Evolutionary conservation across 1,140 invertebrate species (phyloP), one percentile per base, ranked within the genome.

Genomic region (Drosophila murphyi): DNA sequence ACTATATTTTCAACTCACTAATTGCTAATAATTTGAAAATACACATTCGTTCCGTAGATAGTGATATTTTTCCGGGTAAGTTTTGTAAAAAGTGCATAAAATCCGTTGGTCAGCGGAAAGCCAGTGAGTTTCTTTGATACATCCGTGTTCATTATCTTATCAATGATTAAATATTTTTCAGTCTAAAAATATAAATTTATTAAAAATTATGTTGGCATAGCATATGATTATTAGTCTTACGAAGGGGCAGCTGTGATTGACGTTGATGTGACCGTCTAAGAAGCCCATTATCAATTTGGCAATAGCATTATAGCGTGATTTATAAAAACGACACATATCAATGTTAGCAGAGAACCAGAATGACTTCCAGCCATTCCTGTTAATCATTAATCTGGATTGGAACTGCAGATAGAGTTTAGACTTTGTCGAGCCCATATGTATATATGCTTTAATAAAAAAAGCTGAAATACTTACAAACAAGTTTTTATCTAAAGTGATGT

Each of bases 171-270:
- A 29, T 28, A 55, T 4, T 63, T 73, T 1, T 81, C 78, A 8
- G 48, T 59, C 43, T 34, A 3, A 29, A 68, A 28, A 3, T 35
- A 2, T 63, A n/a, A 20, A 2, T 2, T 4, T 2, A n/a, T 34
- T 28, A 28, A 5, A 4, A 8, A 12, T 5, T n/a, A 29, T 2
- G 5, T 10, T 35, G 7, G 48, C 20, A 20, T 20, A 20, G 20
- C 20, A 20, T 20, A 20, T 20, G 20, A 1, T 50, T 28, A 10
- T 10, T 43, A 4, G 10, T 35, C 78, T 60, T 37, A 80, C 77
- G 50, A 64, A 81, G 8, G 78, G 78, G 29, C 78, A 81, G 28
- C 32, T 69, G 31, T 81, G 79, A 60, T 81, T 81, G 7, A 77
- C 20, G 10, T 73, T 80, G 0, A 78, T 64, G 6, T 76, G 43